Evolutionary conservation across 2,113 vertebrate genomes (phyloP).

Genomic region (Neolamprologus toae): DNA sequence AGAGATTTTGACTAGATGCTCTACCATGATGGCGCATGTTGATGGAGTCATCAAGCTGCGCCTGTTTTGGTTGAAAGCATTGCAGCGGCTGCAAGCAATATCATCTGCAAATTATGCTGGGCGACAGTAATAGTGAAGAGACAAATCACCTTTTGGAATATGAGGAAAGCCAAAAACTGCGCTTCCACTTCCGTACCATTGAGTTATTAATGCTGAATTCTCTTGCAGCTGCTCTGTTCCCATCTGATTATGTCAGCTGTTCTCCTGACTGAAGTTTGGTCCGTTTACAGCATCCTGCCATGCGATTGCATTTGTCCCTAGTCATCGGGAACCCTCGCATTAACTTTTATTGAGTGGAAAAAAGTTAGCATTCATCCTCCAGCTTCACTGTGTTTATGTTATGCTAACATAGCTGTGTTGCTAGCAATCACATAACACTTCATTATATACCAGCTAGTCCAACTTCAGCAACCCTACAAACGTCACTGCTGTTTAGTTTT

Average conservation of each 20-base stretch:
- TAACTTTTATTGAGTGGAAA: not conserved
- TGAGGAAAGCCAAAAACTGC: not conserved
- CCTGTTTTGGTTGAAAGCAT: not conserved
- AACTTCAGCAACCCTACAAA: not conserved
- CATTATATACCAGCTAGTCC: not conserved
- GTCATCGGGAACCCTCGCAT: not conserved
- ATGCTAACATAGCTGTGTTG: not conserved
- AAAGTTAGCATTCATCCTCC: not conserved
- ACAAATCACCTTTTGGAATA: too few relatives aligned
- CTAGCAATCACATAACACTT: not conserved
- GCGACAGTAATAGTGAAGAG: not conserved
- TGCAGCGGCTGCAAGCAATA: not conserved
- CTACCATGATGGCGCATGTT: not conserved
- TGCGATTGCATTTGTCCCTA: not conserved
- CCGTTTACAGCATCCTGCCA: not conserved
- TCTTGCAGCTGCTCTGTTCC: not conserved
- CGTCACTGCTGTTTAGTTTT: not conserved
- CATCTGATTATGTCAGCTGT: not conserved
- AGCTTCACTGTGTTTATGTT: not conserved
- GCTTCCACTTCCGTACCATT: not conserved
- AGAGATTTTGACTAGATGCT: not conserved
- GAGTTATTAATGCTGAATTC: not conserved
- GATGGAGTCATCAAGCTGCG: not conserved
- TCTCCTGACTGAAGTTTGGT: not conserved
- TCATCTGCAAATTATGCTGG: not conserved